Percentiles rank a stretch among this genome's conserved stretches.
Evolutionary conservation across 2,113 vertebrate species (phyloP).

Genomic region (Hiodon tergisus): DNA sequence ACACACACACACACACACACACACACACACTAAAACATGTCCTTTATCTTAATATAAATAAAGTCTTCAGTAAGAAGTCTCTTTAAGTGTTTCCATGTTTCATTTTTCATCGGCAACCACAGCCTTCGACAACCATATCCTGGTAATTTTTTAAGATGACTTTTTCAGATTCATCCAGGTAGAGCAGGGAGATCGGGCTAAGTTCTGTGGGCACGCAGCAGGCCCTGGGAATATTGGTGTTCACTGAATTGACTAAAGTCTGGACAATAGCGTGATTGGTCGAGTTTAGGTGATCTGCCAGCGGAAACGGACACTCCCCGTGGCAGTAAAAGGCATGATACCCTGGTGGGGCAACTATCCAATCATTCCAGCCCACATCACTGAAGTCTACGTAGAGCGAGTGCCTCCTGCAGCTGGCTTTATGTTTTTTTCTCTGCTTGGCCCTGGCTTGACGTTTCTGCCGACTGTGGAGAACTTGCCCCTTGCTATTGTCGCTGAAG

Average conservation of each 20-base stretch:
- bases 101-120: constrained; percentile 72
- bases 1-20: too few species aligned
- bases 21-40: constrained; percentile 53
- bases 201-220: constrained; percentile 86
- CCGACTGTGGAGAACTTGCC: constrained; percentile 74
- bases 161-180: constrained; percentile 83
- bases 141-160: constrained; percentile 87
- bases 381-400: constrained; percentile 84
- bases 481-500: constrained; percentile 79
- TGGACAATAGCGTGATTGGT: constrained; percentile 87
- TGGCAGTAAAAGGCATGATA: constrained; percentile 87
- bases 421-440: constrained; percentile 74
- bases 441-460: constrained; percentile 74
- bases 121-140: constrained; percentile 88
- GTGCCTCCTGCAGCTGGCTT: constrained; percentile 79
- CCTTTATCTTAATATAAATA: constrained; percentile 83
- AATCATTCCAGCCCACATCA: constrained; percentile 86
- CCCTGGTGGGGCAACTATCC: constrained; percentile 82
- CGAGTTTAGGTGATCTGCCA: constrained; percentile 84
- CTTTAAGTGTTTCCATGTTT: constrained; percentile 60
- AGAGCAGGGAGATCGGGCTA: constrained; percentile 82
- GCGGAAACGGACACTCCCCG: constrained; percentile 80
- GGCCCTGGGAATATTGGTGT: constrained; percentile 83
- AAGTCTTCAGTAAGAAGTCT: constrained; percentile 77
- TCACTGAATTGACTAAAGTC: constrained; percentile 85